Evolutionary conservation across 2,888 invertebrate genomes (phyloP).

Genomic region (Coecobrya sp.): DNA sequence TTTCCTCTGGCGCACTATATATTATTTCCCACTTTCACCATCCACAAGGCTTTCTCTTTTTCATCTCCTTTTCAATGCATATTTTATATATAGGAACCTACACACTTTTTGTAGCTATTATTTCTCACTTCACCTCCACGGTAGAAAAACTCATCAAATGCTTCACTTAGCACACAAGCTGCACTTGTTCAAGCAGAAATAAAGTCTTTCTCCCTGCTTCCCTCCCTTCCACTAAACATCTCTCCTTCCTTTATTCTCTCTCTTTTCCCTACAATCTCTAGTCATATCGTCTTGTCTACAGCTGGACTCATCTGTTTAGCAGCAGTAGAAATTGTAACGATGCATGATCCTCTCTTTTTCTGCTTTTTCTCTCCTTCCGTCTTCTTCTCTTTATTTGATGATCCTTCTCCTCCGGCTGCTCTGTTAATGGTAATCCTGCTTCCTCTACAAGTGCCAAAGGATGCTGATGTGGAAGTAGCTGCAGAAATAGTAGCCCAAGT

Average conservation of each 20-base stretch:
- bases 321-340: background rate
- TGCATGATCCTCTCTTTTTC: background rate
- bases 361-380: background rate
- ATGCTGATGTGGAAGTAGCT: background rate
- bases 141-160: conserved; percentile 79
- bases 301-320: conserved; percentile 72
- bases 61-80: conserved; percentile 15
- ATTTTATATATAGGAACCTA: conserved; percentile 27
- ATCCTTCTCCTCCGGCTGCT: conserved; percentile 53
- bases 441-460: background rate
- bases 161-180: conserved; percentile 77
- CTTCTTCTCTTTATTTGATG: conserved; percentile 7
- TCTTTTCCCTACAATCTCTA: background rate
- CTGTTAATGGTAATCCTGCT: conserved; percentile 24
- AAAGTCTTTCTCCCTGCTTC: conserved; percentile 17
- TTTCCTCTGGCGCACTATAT: background rate
- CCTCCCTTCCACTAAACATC: background rate
- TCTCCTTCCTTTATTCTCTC: background rate
- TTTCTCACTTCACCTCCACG: conserved; percentile 45
- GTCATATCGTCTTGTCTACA: background rate
- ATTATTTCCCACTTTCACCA: conserved; percentile 33
- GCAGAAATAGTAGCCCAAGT: background rate
- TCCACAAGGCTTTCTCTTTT: conserved; percentile 13
- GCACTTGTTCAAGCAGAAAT: conserved; percentile 59
- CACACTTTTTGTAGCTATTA: background rate